Conservation (phyloP, 2,888 invertebrate species). For the Anthophora plumipes region DNA sequence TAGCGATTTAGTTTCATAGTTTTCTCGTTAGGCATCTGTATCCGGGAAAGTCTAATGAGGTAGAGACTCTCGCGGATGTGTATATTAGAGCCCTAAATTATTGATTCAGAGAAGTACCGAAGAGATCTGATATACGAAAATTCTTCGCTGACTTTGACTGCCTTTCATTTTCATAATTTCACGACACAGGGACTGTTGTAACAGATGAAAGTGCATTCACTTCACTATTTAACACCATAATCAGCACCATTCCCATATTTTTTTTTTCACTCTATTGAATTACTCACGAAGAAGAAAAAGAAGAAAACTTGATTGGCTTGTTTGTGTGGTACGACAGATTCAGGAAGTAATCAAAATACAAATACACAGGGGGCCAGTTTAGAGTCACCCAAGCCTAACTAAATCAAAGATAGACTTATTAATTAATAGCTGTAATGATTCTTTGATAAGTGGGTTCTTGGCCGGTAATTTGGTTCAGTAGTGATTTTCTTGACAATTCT, state of each 20-base stretch:
- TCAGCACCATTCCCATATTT: conserved; percentile 4
- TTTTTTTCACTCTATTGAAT: background rate
- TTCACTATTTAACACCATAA: no score
- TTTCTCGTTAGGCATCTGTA: conserved; percentile 71
- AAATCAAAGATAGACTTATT: conserved; percentile 84
- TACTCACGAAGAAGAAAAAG: background rate
- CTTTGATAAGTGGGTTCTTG: conserved; percentile 78
- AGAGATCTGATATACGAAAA: no score
- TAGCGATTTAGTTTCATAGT: conserved; percentile 80
- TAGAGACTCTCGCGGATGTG: conserved; percentile 64
- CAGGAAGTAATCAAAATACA: conserved; percentile 75
- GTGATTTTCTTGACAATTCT: conserved; percentile 39
- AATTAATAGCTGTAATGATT: conserved; percentile 77
- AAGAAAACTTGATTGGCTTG: conserved; percentile 13
- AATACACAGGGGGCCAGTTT: conserved; percentile 80
- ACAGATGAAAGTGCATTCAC: conserved; percentile 64
- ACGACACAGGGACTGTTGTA: conserved; percentile 37
- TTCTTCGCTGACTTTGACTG: background rate
- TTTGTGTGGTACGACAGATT: conserved; percentile 39
- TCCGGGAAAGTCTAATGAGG: conserved; percentile 66
- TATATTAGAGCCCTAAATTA: conserved; percentile 50
- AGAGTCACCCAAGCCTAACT: conserved; percentile 82
- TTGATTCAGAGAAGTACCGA: no score
- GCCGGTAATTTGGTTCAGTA: conserved; percentile 82
- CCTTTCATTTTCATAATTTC: background rate